Evolutionary conservation across 2,888 invertebrate genomes (phyloP).

Genomic region (Tenthredo livida): DNA sequence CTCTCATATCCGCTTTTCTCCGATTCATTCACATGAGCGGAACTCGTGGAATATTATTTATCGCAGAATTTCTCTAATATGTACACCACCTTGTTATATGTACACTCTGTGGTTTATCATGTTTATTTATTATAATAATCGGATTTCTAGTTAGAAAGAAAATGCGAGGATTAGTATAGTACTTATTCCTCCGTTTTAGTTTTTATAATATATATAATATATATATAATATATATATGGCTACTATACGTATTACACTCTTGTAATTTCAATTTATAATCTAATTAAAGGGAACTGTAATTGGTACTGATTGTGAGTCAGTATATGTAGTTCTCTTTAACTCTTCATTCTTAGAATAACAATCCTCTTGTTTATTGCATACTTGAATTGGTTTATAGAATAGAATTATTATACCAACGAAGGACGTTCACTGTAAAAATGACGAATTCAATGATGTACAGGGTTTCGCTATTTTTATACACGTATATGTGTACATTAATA

Average conservation of each 20-base stretch:
- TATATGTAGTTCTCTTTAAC: constrained; percentile 25
- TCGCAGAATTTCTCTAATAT: constrained; percentile 11
- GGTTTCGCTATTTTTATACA: background rate
- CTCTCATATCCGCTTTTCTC: constrained; percentile 24
- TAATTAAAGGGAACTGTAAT: constrained; percentile 15
- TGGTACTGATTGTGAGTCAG: constrained; percentile 46
- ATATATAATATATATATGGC: no score
- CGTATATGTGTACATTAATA: background rate
- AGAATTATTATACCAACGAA: constrained; percentile 10
- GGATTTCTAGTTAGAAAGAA: background rate
- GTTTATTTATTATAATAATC: background rate
- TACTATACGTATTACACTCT: background rate
- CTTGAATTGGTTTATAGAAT: background rate
- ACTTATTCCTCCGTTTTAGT: background rate
- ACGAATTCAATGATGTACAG: background rate
- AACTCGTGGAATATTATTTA: constrained; percentile 37
- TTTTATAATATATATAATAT: background rate
- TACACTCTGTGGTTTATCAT: background rate
- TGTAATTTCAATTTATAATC: constrained; percentile 8
- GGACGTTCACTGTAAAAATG: background rate
- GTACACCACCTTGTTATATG: background rate
- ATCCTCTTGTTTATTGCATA: constrained; percentile 22
- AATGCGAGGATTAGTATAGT: no score
- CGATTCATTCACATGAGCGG: constrained; percentile 20
- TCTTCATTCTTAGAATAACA: constrained; percentile 25